Conservation (phyloP, 1,140 invertebrate genomes). For the Cherax destructor region DNA sequence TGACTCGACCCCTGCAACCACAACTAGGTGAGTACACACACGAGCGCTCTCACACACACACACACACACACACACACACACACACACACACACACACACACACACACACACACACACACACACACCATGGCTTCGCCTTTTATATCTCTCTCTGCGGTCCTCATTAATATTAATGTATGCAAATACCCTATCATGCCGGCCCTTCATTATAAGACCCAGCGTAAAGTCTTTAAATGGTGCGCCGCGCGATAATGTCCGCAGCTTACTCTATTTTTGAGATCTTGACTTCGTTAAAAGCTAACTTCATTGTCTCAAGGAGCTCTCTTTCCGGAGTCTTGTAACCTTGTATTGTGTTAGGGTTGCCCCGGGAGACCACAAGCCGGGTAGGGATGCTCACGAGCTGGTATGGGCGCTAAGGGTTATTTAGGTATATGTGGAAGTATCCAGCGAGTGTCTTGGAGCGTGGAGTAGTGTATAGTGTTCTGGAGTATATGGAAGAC, state of each 20-base stretch:
- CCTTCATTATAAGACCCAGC: slow-evolving; percentile 49
- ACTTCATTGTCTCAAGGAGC: neutral
- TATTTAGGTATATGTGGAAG: too few species aligned
- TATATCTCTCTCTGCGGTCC: neutral
- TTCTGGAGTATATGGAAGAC: too few species aligned
- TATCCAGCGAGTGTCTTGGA: too few species aligned
- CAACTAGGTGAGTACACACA: neutral
- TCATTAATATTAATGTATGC: slow-evolving; percentile 59
- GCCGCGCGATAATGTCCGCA: slow-evolving; percentile 9
- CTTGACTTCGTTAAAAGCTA: slow-evolving; percentile 4
- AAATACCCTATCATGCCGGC: slow-evolving; percentile 46
- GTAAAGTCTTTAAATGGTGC: slow-evolving; percentile 44
- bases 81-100: slow-evolving; percentile 26
- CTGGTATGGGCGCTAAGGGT: too few species aligned
- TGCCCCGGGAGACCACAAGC: too few species aligned
- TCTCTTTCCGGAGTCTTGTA: too few species aligned
- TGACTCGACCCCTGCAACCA: too few species aligned
- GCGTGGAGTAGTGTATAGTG: too few species aligned
- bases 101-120: slow-evolving; percentile 17
- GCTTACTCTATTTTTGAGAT: slow-evolving; percentile 23
- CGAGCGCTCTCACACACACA: neutral
- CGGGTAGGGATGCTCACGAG: too few species aligned
- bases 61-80: slow-evolving; percentile 36
- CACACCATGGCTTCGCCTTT: neutral
- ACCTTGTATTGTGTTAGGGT: too few species aligned